Conservation (phyloP, 2,888 invertebrate species). For the Aspidapion aeneum region DNA sequence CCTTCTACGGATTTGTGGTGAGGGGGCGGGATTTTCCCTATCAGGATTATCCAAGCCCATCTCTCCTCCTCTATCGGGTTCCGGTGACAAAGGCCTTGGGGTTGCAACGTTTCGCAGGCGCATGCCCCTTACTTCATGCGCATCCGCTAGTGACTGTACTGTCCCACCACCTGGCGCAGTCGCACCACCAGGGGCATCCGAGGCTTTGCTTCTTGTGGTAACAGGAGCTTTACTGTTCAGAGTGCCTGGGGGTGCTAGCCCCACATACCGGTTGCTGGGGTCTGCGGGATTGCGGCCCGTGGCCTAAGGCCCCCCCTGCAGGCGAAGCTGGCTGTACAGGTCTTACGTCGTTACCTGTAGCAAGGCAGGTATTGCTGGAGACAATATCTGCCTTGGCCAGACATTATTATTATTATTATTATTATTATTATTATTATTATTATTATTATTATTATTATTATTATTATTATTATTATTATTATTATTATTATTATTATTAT, state of each 20-base stretch:
- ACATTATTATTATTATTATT: not conserved
- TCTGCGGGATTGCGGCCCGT: no score
- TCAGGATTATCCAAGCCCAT: not conserved
- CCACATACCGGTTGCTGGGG: not conserved
- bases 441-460: no score
- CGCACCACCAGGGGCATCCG: not conserved
- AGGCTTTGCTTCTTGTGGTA: not conserved
- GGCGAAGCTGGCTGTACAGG: not conserved
- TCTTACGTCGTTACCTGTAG: not conserved
- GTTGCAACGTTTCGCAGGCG: not conserved
- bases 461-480: no score
- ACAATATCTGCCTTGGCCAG: not conserved
- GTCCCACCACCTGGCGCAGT: not conserved
- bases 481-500: no score
- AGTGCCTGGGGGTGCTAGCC: not conserved
- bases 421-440: no score
- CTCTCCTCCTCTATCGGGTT: not conserved
- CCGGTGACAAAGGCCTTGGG: not conserved
- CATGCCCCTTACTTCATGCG: not conserved
- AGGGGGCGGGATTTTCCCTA: not conserved
- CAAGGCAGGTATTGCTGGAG: not conserved
- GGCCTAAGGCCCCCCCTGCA: no score
- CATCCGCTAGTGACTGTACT: not conserved
- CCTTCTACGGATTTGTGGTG: not conserved
- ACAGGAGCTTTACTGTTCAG: not conserved